Base-by-base conservation (phyloP, 2,113 vertebrate genomes). In the Cichladusa arquata region DNA sequence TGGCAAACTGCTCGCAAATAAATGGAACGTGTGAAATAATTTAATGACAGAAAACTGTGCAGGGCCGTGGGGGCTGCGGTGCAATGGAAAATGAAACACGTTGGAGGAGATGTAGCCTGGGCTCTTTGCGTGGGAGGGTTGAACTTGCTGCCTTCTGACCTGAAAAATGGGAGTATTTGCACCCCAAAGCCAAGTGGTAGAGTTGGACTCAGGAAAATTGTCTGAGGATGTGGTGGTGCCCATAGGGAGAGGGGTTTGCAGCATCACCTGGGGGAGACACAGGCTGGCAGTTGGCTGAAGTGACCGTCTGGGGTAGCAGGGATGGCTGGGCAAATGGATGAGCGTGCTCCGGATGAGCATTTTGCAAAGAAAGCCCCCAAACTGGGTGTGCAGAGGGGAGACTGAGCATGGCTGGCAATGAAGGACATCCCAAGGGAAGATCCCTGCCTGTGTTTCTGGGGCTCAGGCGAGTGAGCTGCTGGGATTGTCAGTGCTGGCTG, bases 11-110 rank as follows among this genome's bases (percentile, higher is more conserved):
- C 96, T 92, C 14, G 3, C 90, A 77, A 93, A 81, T 90, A 89
- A 93, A 89, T 73, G 94, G 96, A 90, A 93, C 2, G 96, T 94
- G 96, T 95, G 96, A 97, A 97, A 96, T 93, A 88, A 96, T 91
- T 95, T 83, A 92, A 89, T 10, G 76, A 96, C 94, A 97, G 80
- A 93, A 92, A 85, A 87, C 36, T 20, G 33, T 48, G 54, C 2
- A 1, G 91, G 36, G 56, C 71, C 45, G 12, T 2, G 2, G 91
- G 81, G 23, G 90, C 80, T 34, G 84, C 0, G 2, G 45, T 9
- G 33, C 18, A 34, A 23, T 51, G 93, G 90, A 90, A 95, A 96
- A 94, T 93, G 88, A 93, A 96, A 95, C 73, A 93, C 69, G 0
- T 51, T 74, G 87, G 81, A 69, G 80, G 86, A 80, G 66, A 62